A percentile compares a stretch with the other conserved stretches of the same genome.
Conservation (phyloP, 1,140 invertebrate genomes). For the Orussus abietinus region DNA sequence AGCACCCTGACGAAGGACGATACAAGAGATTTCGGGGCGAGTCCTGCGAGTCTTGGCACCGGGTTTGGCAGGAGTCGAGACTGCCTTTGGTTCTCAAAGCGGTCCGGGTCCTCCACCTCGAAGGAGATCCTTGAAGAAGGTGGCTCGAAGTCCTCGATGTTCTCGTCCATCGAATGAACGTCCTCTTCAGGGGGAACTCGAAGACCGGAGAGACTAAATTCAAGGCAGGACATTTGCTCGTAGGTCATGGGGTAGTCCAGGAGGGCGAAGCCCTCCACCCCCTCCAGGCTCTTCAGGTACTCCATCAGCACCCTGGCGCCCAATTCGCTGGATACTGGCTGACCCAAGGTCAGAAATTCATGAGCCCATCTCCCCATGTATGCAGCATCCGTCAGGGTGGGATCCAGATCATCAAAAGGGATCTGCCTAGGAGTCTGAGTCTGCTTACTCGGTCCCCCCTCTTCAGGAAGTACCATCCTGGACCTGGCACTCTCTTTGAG, state of each 20-base stretch:
- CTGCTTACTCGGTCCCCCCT: slow-evolving; percentile 46
- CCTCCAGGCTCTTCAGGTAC: slow-evolving; percentile 54
- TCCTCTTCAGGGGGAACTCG: slow-evolving; percentile 30
- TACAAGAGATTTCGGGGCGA: slow-evolving; percentile 53
- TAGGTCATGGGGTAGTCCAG: slow-evolving; percentile 61
- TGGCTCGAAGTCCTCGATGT: slow-evolving; percentile 50
- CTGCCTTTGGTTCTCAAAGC: slow-evolving; percentile 40
- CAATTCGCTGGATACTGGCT: slow-evolving; percentile 55
- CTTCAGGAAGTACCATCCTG: too few species aligned
- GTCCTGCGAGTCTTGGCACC: slow-evolving; percentile 31
- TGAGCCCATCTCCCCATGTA: slow-evolving; percentile 57
- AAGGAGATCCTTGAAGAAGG: slow-evolving; percentile 42
- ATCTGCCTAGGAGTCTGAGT: slow-evolving; percentile 58
- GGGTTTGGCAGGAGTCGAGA: slow-evolving; percentile 51
- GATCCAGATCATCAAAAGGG: slow-evolving; percentile 54
- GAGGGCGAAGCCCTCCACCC: slow-evolving; percentile 58
- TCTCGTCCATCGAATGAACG: slow-evolving; percentile 39
- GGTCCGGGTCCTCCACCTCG: slow-evolving; percentile 34
- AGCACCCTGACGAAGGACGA: slow-evolving; percentile 55
- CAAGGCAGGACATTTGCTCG: slow-evolving; percentile 56
- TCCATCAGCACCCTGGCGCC: slow-evolving; percentile 57
- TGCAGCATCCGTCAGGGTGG: slow-evolving; percentile 47
- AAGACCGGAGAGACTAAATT: slow-evolving; percentile 51
- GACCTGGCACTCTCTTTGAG: not conserved
- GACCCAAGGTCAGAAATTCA: slow-evolving; percentile 53